Conservation (phyloP, 2,797 vertebrate genomes). For the Myotis planiceps region DNA sequence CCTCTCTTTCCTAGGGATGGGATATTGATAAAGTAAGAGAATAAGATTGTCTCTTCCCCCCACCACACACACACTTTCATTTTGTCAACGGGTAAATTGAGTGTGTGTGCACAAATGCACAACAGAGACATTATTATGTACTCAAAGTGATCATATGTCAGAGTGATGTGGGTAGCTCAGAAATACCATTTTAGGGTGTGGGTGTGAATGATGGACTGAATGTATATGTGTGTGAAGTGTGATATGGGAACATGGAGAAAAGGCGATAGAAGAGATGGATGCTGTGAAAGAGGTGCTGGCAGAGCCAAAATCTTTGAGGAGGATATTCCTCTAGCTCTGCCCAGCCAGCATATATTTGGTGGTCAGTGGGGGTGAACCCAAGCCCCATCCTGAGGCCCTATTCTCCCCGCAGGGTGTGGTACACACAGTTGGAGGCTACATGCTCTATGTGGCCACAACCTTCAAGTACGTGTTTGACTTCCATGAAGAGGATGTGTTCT, state of each 20-base stretch:
- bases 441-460: conserved; percentile 94
- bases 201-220: not conserved
- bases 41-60: not conserved
- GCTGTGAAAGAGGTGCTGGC: not conserved
- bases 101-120: not conserved
- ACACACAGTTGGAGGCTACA: conserved; percentile 95
- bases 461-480: conserved; percentile 98
- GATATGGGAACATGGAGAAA: not conserved
- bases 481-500: conserved; percentile 94
- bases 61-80: not conserved
- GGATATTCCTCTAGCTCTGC: not conserved
- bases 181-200: conserved; percentile 12
- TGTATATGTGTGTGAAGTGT: not conserved
- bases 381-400: not conserved
- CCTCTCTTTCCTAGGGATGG: not conserved
- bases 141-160: not conserved
- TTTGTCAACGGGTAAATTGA: not conserved
- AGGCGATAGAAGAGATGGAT: not conserved
- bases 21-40: conserved; percentile 1
- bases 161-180: not conserved
- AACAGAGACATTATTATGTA: not conserved
- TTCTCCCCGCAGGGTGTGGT: conserved; percentile 92
- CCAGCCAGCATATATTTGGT: not conserved
- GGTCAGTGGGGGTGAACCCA: not conserved
- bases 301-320: conserved; percentile 8